These are phyloP conservation scores for Myotis pilosus DNA, from an alignment of 2,797 vertebrate species.

Conservation along the genomic window DNA sequence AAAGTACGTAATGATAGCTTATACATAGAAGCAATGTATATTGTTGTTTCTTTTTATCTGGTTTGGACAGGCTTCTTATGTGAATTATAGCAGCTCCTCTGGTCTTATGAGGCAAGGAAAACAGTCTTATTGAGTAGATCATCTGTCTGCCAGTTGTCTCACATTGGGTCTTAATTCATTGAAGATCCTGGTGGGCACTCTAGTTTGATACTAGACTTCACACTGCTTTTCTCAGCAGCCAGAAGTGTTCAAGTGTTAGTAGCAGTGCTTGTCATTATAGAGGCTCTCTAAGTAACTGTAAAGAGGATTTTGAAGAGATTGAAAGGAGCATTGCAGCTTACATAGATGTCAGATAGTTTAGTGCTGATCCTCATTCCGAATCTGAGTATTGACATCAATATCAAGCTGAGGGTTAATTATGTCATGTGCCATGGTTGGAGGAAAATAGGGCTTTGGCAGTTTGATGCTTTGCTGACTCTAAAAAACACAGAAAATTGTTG, in stretches of 20 bases:
- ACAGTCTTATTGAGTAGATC: neutral
- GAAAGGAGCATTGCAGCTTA: conserved; percentile 60
- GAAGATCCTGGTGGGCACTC: neutral
- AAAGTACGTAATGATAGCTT: neutral
- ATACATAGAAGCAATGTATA: neutral
- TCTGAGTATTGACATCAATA: neutral
- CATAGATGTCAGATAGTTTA: conserved; percentile 75
- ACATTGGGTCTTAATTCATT: neutral
- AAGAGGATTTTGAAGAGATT: conserved; percentile 67
- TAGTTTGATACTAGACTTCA: neutral
- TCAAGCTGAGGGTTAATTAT: neutral
- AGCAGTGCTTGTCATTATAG: conserved; percentile 17
- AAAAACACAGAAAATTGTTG: conserved; percentile 11
- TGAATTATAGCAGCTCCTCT: neutral
- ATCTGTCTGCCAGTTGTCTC: neutral
- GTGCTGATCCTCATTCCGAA: conserved; percentile 63
- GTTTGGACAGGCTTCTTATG: neutral
- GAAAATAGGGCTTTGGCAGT: neutral
- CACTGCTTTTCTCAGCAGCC: conserved; percentile 8
- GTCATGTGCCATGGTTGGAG: neutral
- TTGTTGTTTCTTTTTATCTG: neutral
- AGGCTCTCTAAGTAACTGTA: conserved; percentile 68
- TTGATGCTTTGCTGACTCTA: neutral
- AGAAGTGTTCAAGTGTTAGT: neutral
- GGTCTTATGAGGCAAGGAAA: neutral